Evolutionary conservation across 2,797 vertebrate genomes (phyloP).

Genomic region (Gila robusta): DNA sequence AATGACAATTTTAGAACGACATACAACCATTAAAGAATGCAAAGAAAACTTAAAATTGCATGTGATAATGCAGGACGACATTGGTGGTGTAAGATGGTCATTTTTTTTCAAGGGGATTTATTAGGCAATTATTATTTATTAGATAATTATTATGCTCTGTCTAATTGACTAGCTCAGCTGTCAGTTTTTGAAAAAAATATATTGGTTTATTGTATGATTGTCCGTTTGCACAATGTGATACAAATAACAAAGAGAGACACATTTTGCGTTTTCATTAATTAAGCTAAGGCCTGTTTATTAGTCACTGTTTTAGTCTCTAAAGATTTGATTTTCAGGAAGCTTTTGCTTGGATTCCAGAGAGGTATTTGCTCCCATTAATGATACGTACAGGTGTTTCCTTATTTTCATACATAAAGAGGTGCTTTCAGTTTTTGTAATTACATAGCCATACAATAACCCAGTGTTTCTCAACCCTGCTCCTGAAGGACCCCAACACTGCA

Average conservation of each 20-base stretch:
- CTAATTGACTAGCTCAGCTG: background rate
- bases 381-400: background rate
- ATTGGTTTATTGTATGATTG: background rate
- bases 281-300: constrained; percentile 8
- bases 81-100: background rate
- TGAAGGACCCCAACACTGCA: no score
- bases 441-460: background rate
- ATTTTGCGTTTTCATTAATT: background rate
- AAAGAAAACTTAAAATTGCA: background rate
- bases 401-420: background rate
- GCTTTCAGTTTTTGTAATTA: constrained; percentile 3
- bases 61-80: background rate
- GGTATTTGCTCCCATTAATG: constrained; percentile 48
- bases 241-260: background rate
- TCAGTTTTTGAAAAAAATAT: background rate
- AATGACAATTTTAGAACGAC: background rate
- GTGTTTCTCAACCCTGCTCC: no score
- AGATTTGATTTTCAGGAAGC: constrained; percentile 54
- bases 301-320: constrained; percentile 33
- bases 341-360: constrained; percentile 59
- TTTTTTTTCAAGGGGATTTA: background rate
- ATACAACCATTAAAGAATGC: background rate
- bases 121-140: background rate
- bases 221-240: background rate
- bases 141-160: background rate